Base-by-base conservation (phyloP, 2,113 vertebrate genomes). In the Mormoops blainvillei region DNA sequence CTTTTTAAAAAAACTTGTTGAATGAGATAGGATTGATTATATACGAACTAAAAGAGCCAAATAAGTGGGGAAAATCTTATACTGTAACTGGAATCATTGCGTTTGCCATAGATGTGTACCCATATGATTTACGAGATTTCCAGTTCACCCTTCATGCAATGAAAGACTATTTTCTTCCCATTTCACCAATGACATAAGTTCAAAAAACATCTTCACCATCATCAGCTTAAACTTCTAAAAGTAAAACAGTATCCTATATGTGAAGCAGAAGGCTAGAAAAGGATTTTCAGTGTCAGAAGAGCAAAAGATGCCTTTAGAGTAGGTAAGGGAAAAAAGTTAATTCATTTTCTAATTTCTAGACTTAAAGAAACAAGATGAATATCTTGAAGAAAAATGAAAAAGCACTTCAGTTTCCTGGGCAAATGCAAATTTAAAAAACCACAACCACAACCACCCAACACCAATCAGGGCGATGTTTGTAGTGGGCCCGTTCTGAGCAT, bases 391-490 rank as follows among this genome's bases (percentile, higher is more conserved):
- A 86, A 97, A 95, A 85, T 33, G 5, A 65, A 71, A 95, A 65
- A 43, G 2, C 18, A 15, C 36, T 61, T 97, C 10, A 33, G 94
- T 96, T 97, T 94, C 89, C 90, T 20, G 54, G 67, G 90, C 90
- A 97, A 96, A 98, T 76, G 74, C 43, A 97, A 98, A 97, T 87
- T 8, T 56, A 97, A 93, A 97, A 96, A 98, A 95, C 97, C 97
- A 96, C 95, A 98, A 90, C 84, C 89, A 94, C 76, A 98, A 90
- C 84, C 89, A 94, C 76, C 87, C 73, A 95, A n/a, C 31, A 84
- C 86, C 89, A 94, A 95, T 90, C 88, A 93, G 93, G 89, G 92
- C 18, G 63, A 89, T 83, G 82, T 77, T 84, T 38, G 81, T 94
- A 63, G 76, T 85, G 67, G 36, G 84, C 70, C n/a, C 74, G 93